These are phyloP conservation scores for Magallana gigas DNA, from an alignment of 1,140 invertebrate genomes.

Conservation along the genomic window DNA sequence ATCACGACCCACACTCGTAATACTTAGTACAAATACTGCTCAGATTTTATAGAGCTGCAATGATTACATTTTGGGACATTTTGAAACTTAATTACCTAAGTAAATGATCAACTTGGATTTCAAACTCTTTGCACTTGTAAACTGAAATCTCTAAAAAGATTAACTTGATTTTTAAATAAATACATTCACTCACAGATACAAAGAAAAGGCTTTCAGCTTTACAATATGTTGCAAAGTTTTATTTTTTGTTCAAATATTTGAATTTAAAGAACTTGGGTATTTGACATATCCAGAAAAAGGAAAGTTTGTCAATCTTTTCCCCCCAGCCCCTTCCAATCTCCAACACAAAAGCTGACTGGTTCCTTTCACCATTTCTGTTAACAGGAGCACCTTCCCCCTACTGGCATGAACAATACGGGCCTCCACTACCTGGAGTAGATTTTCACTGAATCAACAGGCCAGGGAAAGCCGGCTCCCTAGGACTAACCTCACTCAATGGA, in stretches of 20 bases:
- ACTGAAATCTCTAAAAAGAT: conserved; percentile 6
- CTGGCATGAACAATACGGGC: background rate
- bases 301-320: background rate
- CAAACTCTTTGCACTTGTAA: conserved; percentile 25
- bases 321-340: background rate
- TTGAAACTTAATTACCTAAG: conserved; percentile 25
- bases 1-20: conserved; percentile 16
- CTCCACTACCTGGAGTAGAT: background rate
- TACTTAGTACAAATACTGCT: conserved; percentile 23
- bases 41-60: conserved; percentile 18
- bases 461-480: background rate
- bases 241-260: background rate
- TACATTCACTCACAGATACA: background rate
- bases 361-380: background rate
- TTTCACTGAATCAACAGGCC: conserved; percentile 29
- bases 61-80: conserved; percentile 26
- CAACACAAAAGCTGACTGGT: background rate
- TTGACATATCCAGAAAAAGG: background rate
- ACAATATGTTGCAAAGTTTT: no score
- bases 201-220: background rate
- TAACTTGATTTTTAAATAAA: conserved; percentile 18
- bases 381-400: background rate
- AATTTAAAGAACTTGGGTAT: background rate
- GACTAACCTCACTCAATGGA: conserved; percentile 7
- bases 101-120: conserved; percentile 27